Evolutionary conservation across 1,140 invertebrate genomes (phyloP).

Genomic region (Drosophila pandora): DNA sequence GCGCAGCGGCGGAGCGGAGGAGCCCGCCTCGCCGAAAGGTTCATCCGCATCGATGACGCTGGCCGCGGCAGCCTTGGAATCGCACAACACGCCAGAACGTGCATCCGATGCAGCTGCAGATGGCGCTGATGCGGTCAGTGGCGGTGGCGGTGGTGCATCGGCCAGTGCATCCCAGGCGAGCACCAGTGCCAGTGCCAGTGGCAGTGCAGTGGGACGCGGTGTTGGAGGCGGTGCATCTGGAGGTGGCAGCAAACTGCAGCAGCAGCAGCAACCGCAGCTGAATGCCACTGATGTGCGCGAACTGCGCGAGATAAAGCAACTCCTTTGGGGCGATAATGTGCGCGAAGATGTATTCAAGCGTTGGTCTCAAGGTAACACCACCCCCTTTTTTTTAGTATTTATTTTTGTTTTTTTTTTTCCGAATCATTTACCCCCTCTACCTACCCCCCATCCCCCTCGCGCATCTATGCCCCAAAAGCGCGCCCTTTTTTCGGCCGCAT

Average conservation of each 20-base stretch:
- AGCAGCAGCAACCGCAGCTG: conserved; percentile 18
- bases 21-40: conserved; percentile 65
- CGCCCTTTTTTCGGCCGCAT: conserved; percentile 34
- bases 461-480: conserved; percentile 30
- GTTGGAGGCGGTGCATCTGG: conserved; percentile 13
- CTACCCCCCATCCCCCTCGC: background rate
- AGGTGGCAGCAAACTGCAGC: conserved; percentile 30
- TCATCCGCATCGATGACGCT: conserved; percentile 67
- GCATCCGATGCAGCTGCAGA: conserved; percentile 1
- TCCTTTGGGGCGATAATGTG: conserved; percentile 92
- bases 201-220: background rate
- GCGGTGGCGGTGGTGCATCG: too few species aligned
- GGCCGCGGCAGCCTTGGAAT: conserved; percentile 68
- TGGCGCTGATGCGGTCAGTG: too few species aligned
- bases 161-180: conserved; percentile 18
- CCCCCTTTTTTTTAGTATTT: background rate
- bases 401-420: background rate
- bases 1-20: conserved; percentile 65
- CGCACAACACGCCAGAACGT: conserved; percentile 31
- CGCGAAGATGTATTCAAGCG: conserved; percentile 94
- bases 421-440: background rate
- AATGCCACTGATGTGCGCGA: conserved; percentile 83
- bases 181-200: conserved; percentile 18
- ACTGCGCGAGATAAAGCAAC: conserved; percentile 88
- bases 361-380: conserved; percentile 92